Evolutionary conservation across 2,797 vertebrate species (phyloP), one percentile per base, ranked within the genome.

Genomic region (Parauchenoglanis ngamensis): DNA sequence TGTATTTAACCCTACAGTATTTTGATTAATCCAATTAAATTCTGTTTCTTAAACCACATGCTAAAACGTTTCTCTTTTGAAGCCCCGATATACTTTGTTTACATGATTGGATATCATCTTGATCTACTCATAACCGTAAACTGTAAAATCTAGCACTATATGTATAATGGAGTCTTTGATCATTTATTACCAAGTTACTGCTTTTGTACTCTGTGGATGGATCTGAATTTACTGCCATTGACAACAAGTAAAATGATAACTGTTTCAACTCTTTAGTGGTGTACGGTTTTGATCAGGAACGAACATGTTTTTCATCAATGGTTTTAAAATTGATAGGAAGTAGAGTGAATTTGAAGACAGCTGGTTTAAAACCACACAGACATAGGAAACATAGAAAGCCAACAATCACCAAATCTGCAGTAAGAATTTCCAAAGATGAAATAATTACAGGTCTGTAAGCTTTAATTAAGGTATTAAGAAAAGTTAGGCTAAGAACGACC

Each of bases 211-310:
- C 25, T 19, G n/a, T 31, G 15, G n/a, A 10, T 59, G 2, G 15
- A 77, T 77, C 46, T 54, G n/a, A 54, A 54, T 77, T 77, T 77
- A 28, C n/a, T 77, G 46, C 19, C 75, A 25, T 59, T 79, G 77
- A 59, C 44, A 6, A 21, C 11, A 25, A 59, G 8, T 59, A 44
- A 59, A 80, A 59, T 23, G 56, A 40, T 21, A 59, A 59, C 77
- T 7, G 31, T 40, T 79, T 25, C 19, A 59, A 40, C 10, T 59
- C 10, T 56, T 56, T 13, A 12, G 28, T 40, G 57, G 28, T 79
- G 15, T 54, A 28, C 10, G n/a, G n/a, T 46, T 46, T 73, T 46
- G 40, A 56, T 31, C 28, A 57, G 0, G 28, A 57, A 6, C 31
- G 2, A 35, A 19, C 31, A 6, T 35, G 76, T 5, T 78, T 78